Evolutionary conservation across 2,888 invertebrate species (phyloP).

Genomic region (Endotricha flammealis): DNA sequence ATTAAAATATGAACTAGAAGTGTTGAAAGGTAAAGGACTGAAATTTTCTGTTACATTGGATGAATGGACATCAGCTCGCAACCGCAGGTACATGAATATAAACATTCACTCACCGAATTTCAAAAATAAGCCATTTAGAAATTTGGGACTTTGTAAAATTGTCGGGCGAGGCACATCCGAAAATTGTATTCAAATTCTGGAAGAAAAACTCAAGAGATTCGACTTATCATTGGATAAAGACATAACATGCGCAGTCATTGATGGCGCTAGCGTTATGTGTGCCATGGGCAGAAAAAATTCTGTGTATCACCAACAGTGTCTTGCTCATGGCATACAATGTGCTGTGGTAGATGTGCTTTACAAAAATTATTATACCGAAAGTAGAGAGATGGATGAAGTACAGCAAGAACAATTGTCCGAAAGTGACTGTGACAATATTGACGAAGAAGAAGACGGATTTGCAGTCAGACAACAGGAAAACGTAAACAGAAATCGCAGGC

Average conservation of each 20-base stretch:
- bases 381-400: no score
- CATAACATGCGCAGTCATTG: slow-evolving; percentile 1
- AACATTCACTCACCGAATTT: slow-evolving; percentile 7
- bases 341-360: neutral
- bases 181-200: slow-evolving; percentile 4
- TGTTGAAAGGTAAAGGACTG: slow-evolving; percentile 5
- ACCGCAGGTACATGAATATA: slow-evolving; percentile 8
- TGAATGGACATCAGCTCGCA: slow-evolving; percentile 9
- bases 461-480: neutral
- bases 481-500: neutral
- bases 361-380: no score
- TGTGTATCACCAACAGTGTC: neutral
- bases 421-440: neutral
- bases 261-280: neutral
- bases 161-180: slow-evolving; percentile 4
- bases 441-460: neutral
- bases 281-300: neutral
- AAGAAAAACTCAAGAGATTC: neutral
- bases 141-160: slow-evolving; percentile 5
- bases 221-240: slow-evolving; percentile 6
- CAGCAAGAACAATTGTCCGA: no score
- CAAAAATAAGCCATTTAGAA: slow-evolving; percentile 1
- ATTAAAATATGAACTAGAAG: slow-evolving; percentile 7
- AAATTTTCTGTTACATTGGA: slow-evolving; percentile 7
- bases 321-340: neutral